Evolutionary conservation across 1,140 invertebrate species (phyloP), one percentile per base, ranked within the genome.

Genomic region (Anadara kagoshimensis): DNA sequence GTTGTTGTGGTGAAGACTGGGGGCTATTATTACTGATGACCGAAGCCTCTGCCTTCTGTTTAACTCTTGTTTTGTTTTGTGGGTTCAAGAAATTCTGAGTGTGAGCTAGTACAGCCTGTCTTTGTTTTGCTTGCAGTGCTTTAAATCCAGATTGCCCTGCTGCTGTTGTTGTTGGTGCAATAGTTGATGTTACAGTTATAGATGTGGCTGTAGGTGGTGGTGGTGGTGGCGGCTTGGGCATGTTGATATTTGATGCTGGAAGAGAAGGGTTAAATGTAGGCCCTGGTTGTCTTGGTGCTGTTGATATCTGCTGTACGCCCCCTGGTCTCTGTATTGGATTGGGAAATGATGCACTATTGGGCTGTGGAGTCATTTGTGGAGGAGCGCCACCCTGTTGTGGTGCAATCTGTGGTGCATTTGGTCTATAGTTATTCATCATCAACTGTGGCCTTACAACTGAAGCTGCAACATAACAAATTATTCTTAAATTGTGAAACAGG

Each of bases 81-180:
- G 79, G 83, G 63, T 83, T 85, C 14, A 87, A 64, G 73, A 86
- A 87, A 70, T 74, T 85, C 72, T 81, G 77, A 20, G 79, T 78
- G 56, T 83, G 79, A 44, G 76, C 76, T 36, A 87, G 69, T 20
- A 82, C 63, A 22, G 83, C 83, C 58, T 81, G 75, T 43, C 85
- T 75, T 59, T 86, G 79, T 63, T 83, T 79, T 18, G 77, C 84
- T 53, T 86, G 84, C 68, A 80, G 78, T 56, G 80, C 82, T 64
- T 78, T 84, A 18, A 87, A 41, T 14, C 73, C 57, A 29, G 56
- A 18, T 16, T 24, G 22, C 11, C 44, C n/a, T 44, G 41, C 41
- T 41, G 70, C 43, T 5, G 41, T 47, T 47, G 51, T 53, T 29
- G 57, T 26, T 24, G 68, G 59, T 26, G 49, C 70, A 61, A 18